Evolutionary conservation across 2,797 vertebrate species (phyloP).

Genomic region (Vespertilio murinus): DNA sequence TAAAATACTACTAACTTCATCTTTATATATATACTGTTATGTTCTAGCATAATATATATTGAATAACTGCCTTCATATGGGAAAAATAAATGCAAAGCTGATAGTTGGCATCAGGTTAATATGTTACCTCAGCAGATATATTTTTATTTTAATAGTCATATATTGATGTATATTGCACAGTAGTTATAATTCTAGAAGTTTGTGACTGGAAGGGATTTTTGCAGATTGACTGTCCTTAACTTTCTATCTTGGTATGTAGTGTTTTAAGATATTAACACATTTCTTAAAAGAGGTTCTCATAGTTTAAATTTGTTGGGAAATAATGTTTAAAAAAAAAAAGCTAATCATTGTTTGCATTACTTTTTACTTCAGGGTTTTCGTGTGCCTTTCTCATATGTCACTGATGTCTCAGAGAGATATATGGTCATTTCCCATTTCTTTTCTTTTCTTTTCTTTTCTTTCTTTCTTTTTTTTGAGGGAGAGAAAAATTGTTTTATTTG

Average conservation of each 20-base stretch:
- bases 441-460: no score
- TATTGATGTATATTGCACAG: not conserved
- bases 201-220: constrained; percentile 1
- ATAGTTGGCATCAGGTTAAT: not conserved
- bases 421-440: not conserved
- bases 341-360: not conserved
- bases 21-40: not conserved
- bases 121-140: not conserved
- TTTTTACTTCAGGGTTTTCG: not conserved
- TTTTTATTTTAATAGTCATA: not conserved
- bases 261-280: not conserved
- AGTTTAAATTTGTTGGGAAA: not conserved
- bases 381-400: not conserved
- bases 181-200: not conserved
- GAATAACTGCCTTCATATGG: not conserved
- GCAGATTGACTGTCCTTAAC: not conserved
- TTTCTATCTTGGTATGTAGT: not conserved
- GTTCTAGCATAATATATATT: not conserved
- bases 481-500: not conserved
- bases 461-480: no score
- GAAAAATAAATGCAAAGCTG: not conserved
- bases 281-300: not conserved
- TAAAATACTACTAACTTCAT: not conserved
- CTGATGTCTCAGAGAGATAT: not conserved
- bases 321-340: not conserved